phyloP scores from a whole-genome alignment of 2,888 invertebrate genomes.

The Caenorhabditis macrosperma region DNA sequence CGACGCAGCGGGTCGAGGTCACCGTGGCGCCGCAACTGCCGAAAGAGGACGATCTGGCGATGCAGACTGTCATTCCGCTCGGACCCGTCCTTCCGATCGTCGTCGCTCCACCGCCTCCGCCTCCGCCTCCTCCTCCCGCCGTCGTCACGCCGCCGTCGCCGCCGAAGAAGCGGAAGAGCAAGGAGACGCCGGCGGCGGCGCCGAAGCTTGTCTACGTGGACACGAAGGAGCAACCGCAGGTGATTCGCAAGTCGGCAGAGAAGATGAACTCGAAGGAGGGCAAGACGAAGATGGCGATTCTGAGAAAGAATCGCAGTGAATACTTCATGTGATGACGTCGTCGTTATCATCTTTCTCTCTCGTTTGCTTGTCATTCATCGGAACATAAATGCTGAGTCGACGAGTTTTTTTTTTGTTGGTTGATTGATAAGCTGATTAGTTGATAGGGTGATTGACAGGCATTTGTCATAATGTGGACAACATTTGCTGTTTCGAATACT shows the following conservation, averaged over 20 bases:
- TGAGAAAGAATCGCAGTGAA: slow-evolving; percentile 6
- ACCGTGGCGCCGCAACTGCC: neutral
- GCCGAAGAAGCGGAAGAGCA: neutral
- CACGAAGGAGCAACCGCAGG: neutral
- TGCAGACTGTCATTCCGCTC: neutral
- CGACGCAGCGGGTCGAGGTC: neutral
- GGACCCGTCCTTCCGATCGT: too few relatives aligned
- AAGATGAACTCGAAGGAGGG: neutral
- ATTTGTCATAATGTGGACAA: too few relatives aligned
- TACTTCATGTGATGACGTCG: slow-evolving; percentile 6
- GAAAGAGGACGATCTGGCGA: neutral
- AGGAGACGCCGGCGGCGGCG: neutral
- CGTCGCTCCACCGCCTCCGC: neutral
- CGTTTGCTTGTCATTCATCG: too few relatives aligned
- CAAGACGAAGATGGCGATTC: neutral
- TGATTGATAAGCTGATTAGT: too few relatives aligned
- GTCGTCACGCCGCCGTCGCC: neutral
- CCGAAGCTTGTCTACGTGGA: too few relatives aligned
- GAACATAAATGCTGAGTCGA: too few relatives aligned
- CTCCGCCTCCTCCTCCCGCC: neutral
- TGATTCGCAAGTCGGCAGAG: neutral
- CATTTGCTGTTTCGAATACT: too few relatives aligned
- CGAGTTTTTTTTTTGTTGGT: too few relatives aligned
- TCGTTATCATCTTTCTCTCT: too few relatives aligned
- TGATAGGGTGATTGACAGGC: too few relatives aligned